These are phyloP conservation scores for Sceloporus tristichus DNA, from an alignment of 2,113 vertebrate genomes.

Conservation along the genomic window DNA sequence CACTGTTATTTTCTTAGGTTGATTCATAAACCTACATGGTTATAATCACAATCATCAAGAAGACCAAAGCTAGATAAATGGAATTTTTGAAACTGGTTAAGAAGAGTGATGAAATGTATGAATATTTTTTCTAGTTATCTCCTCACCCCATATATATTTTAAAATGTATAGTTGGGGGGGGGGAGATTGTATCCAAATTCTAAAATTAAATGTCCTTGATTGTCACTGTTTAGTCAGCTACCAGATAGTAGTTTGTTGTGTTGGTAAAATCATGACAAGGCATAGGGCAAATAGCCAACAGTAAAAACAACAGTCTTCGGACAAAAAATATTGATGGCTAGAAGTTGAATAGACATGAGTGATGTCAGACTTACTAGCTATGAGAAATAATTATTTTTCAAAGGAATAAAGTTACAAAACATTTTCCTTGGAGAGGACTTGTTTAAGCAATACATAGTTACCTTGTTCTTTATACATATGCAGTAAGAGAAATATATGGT, in stretches of 20 bases:
- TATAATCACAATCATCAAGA: neutral
- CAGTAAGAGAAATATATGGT: constrained; percentile 13
- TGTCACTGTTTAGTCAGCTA: neutral
- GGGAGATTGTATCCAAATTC: neutral
- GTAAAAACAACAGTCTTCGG: neutral
- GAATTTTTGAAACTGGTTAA: neutral
- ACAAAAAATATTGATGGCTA: neutral
- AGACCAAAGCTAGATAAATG: neutral
- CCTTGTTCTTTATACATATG: neutral
- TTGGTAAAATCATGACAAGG: neutral
- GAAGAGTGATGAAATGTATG: neutral
- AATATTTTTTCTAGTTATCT: neutral
- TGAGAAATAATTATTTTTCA: neutral
- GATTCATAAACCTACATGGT: neutral
- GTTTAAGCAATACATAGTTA: neutral
- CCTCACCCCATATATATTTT: neutral
- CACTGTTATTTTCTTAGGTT: neutral
- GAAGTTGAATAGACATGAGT: neutral
- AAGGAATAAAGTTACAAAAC: neutral
- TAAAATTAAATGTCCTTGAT: neutral
- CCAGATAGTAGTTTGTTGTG: neutral
- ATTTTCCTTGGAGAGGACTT: neutral
- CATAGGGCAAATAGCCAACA: neutral
- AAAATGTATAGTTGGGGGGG: neutral
- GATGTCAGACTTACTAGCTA: neutral